phyloP scores from a whole-genome alignment of 2,113 vertebrate genomes.

The Chauna torquata region DNA sequence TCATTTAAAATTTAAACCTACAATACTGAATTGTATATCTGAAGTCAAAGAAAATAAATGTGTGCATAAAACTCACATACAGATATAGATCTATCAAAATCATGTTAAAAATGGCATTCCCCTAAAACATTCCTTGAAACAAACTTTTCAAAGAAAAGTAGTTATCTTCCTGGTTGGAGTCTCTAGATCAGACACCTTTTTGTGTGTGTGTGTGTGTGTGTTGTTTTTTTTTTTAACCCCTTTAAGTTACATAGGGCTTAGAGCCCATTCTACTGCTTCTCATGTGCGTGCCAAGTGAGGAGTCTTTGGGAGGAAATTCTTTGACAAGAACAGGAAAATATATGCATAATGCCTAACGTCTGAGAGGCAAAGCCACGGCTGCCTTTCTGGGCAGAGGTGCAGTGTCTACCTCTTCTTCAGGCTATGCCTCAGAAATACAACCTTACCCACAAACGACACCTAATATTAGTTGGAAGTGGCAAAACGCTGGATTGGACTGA shows the following conservation, averaged over 20 bases:
- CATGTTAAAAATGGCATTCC: not conserved
- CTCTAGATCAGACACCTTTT: not conserved
- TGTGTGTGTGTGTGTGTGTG: too few relatives aligned
- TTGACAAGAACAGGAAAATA: not conserved
- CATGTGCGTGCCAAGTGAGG: not conserved
- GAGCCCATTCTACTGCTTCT: not conserved
- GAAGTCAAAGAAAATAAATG: not conserved
- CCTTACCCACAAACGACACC: not conserved
- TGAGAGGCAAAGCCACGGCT: not conserved
- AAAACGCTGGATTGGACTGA: not conserved
- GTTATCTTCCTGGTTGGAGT: not conserved
- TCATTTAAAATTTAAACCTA: not conserved
- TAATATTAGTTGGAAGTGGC: not conserved
- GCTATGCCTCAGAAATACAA: not conserved
- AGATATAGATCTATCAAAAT: not conserved
- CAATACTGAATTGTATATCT: not conserved
- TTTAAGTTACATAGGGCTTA: not conserved
- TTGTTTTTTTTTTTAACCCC: not conserved
- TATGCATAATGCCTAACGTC: not conserved
- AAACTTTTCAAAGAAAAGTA: not conserved
- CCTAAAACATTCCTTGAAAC: not conserved
- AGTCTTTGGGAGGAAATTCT: not conserved
- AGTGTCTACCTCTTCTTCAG: not conserved
- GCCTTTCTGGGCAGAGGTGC: not conserved
- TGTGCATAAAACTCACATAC: not conserved